Base-by-base conservation (phyloP, 2,113 vertebrate genomes). In the Gavia stellata region DNA sequence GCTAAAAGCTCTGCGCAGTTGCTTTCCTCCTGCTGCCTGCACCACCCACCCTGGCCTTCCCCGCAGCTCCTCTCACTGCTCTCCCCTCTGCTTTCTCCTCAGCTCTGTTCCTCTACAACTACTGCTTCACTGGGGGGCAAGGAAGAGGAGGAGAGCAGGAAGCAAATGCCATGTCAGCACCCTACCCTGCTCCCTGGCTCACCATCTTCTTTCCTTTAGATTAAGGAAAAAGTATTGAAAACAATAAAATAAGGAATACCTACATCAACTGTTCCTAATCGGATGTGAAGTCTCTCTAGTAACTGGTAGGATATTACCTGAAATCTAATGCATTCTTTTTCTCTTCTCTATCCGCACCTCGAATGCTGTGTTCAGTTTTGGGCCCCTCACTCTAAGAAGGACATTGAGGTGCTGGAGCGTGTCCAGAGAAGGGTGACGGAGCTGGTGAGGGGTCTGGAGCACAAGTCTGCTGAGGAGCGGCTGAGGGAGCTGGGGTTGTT, bases 191-290 rank as follows among this genome's bases (percentile, higher is more conserved):
- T 40, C 36, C 36, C 15, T 8, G 7, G 11, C 10, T 21, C 23
- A 8, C 5, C 33, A 11, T 14, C 24, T 26, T 26, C 55, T 65
- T 74, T 3, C 20, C 14, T 55, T 56, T 6, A 58, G 9, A 33
- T 24, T 7, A 19, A 50, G 33, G 31, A 7, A 85, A 72, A 71
- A 52, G 1, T 0, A 6, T 4, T 4, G 1, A 36, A 70, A 81
- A 38, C 3, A 8, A 7, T 28, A 38, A 62, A 84, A 28, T 25
- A 20, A 49, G 13, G 31, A 44, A 20, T 23, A 26, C 2, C 42
- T 12, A 1, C 17, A 14, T 12, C 18, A 17, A 6, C 0, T 6
- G 12, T 24, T 67, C 59, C 29, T 25, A 50, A 6, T 3, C 9
- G 40, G 24, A 53, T 2, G 3, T 9, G 6, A 58, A 65, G 7